A percentile compares a stretch with the other conserved stretches of the same genome.
phyloP scores from a whole-genome alignment of 2,797 vertebrate species.

The Mastacembelus armatus region DNA sequence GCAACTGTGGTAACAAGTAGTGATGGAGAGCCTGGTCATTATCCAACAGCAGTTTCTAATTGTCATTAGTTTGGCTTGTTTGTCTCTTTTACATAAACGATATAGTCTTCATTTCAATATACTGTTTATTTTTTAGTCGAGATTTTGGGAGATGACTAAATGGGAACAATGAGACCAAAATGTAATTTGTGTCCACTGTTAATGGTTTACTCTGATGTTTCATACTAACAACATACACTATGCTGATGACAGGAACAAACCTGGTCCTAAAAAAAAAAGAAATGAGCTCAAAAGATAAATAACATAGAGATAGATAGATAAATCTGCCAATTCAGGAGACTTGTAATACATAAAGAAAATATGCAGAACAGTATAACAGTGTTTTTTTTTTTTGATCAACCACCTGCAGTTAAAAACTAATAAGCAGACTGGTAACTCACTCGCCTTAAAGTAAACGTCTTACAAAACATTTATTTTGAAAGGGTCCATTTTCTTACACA shows the following conservation, averaged over 20 bases:
- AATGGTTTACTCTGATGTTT: slow-evolving; percentile 6
- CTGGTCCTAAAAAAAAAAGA: neutral
- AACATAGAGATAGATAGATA: no score
- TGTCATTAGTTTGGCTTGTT: no score
- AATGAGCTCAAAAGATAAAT: no score
- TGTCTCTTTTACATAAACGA: neutral
- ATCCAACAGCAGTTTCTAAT: neutral
- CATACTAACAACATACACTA: neutral
- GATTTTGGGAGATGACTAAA: neutral
- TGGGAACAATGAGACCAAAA: neutral
- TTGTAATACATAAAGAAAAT: no score
- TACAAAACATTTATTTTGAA: neutral
- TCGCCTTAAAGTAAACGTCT: no score
- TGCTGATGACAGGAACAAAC: neutral
- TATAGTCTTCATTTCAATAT: slow-evolving; percentile 17
- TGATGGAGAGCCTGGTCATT: slow-evolving; percentile 46
- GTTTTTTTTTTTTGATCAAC: neutral
- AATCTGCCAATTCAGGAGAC: neutral
- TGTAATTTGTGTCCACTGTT: neutral
- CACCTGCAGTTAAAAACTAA: no score
- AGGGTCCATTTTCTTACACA: neutral
- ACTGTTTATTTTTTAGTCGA: neutral
- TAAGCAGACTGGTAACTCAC: no score
- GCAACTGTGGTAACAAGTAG: slow-evolving; percentile 92
- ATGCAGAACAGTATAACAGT: no score